phyloP scores from a whole-genome alignment of 2,888 invertebrate species.

The Agrochola litura region DNA sequence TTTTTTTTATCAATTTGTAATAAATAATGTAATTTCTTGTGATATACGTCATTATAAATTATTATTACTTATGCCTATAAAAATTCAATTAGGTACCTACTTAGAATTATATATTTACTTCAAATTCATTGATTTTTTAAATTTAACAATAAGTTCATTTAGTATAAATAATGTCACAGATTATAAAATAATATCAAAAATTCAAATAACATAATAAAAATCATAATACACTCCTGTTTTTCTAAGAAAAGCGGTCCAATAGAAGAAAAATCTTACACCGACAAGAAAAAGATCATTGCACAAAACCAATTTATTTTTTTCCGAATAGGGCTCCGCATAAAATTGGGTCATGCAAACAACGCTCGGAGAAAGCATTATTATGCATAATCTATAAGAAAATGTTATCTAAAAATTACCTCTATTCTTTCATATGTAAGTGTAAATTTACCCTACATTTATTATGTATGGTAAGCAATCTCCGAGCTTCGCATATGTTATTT shows the following conservation, averaged over 20 bases:
- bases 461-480: slow-evolving; percentile 62
- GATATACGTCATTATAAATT: no score
- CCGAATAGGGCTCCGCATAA: background rate
- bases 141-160: no score
- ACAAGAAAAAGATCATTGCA: background rate
- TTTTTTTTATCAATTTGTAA: no score
- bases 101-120: no score
- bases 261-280: background rate
- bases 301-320: slow-evolving; percentile 10
- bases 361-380: slow-evolving; percentile 19
- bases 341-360: slow-evolving; percentile 31
- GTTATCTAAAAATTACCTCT: slow-evolving; percentile 54
- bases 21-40: no score
- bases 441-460: slow-evolving; percentile 53
- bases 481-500: slow-evolving; percentile 38
- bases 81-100: no score
- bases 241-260: background rate
- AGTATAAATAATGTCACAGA: background rate
- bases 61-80: no score
- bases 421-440: slow-evolving; percentile 47
- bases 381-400: slow-evolving; percentile 47
- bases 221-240: background rate
- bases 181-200: background rate
- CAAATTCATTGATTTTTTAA: no score
- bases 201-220: background rate